These are phyloP conservation scores for Pitta sordida DNA, from an alignment of 2,113 vertebrate species.

Conservation along the genomic window DNA sequence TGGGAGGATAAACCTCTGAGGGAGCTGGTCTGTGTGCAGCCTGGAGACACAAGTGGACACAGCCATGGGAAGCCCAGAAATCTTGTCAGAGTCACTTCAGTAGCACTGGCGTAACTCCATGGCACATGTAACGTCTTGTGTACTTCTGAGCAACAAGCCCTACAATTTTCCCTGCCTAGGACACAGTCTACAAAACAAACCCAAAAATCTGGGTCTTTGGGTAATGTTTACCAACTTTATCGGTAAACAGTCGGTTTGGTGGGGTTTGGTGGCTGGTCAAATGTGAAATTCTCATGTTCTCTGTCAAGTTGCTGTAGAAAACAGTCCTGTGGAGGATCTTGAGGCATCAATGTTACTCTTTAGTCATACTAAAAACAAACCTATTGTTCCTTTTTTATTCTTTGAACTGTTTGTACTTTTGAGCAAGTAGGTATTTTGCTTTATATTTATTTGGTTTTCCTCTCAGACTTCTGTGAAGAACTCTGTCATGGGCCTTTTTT, in stretches of 20 bases:
- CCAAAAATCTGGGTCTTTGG: background rate
- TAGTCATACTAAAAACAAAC: background rate
- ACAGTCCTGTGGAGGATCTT: background rate
- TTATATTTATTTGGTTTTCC: background rate
- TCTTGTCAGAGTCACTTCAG: background rate
- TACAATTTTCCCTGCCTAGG: background rate
- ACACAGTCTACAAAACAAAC: background rate
- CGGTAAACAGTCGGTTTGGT: background rate
- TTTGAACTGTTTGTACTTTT: background rate
- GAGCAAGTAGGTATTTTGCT: background rate
- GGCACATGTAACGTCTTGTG: background rate
- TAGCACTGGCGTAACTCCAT: background rate
- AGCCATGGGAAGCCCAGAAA: background rate
- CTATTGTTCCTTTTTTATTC: background rate
- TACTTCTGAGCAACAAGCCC: background rate
- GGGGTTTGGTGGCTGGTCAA: background rate
- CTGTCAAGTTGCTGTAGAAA: background rate
- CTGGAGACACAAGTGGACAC: background rate
- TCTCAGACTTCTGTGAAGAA: background rate
- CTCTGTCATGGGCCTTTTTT: background rate
- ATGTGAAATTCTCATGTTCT: background rate
- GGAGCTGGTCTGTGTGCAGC: background rate
- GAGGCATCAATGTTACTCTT: background rate
- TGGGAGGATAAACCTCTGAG: accelerated
- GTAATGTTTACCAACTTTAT: background rate